A percentile compares a stretch with the other conserved stretches of the same genome.
Conservation (phyloP, 2,888 invertebrate genomes). For the Euphydryas editha region DNA sequence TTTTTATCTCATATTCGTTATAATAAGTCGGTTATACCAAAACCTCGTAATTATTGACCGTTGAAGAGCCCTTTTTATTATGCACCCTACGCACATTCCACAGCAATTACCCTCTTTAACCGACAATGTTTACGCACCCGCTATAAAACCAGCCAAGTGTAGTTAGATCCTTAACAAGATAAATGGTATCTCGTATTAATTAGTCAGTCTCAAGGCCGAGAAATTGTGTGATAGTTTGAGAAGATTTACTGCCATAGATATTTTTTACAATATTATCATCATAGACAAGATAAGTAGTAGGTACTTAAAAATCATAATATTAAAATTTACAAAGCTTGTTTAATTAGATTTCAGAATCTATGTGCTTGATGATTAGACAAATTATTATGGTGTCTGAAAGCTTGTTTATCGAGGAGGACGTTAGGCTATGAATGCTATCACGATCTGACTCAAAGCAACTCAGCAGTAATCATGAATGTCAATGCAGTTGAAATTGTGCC, state of each 20-base stretch:
- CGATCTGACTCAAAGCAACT: no score
- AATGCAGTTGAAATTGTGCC: no score
- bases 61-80: slow-evolving; percentile 25
- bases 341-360: no score
- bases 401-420: no score
- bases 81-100: slow-evolving; percentile 37
- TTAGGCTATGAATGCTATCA: no score
- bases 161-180: slow-evolving; percentile 9
- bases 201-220: slow-evolving; percentile 12
- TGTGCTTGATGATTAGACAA: no score
- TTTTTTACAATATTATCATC: no score
- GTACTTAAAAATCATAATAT: no score
- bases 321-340: no score
- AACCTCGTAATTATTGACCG: slow-evolving; percentile 26
- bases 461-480: no score
- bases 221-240: neutral
- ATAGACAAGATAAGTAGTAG: no score
- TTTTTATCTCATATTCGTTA: slow-evolving; percentile 1
- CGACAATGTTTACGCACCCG: slow-evolving; percentile 27
- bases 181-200: slow-evolving; percentile 12
- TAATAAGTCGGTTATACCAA: slow-evolving; percentile 23
- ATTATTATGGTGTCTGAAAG: no score
- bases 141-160: slow-evolving; percentile 24
- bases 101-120: slow-evolving; percentile 8
- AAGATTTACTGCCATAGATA: neutral